Base-by-base conservation (phyloP, 1,140 invertebrate species). In the Zaprionus taronus region DNA sequence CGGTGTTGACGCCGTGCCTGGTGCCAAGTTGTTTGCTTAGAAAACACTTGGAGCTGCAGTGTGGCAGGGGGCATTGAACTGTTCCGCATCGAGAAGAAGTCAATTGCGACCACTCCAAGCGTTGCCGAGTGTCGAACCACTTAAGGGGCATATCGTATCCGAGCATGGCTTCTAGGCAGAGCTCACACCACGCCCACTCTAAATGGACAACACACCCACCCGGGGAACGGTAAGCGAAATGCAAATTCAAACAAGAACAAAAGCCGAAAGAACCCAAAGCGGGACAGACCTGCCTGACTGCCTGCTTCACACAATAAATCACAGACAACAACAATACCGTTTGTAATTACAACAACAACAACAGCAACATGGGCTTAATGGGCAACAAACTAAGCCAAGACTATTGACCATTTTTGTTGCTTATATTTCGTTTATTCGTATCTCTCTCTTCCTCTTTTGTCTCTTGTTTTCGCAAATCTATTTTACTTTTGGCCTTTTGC, bases 221-320 rank as follows among this genome's bases (percentile, higher is more conserved):
- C 31, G 9, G 41, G 9, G 22, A 70, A 17, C 34, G 36, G 15
- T n/a, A 24, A 12, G 20, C 53, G 55, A 76, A 72, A 77, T 80
- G 64, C 64, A 77, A 77, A 77, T 68, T 63, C 31, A 49, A 49
- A 7, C 55, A 36, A 65, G 55, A 73, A 58, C 60, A 56, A 78
- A 74, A 64, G 68, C 55, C 60, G 64, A 56, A 34, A 44, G 65
- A 60, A 58, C 38, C 65, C 31, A 44, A n/a, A 31, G 26, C 15
- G 53, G 17, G 64, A 56, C 9, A 34, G 31, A 34, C 47, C 61
- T 62, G 47, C 47, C 22, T 51, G 17, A 7, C 47, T 12, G 20
- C 61, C 34, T 65, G 47, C 61, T 74, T 78, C 66, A 62, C 77
- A 66, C 66, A 66, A 74, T 75, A 75, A 79, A 79, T 79, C 77